Base-by-base conservation (phyloP, 2,797 vertebrate genomes). In the Xerus rutilus region DNA sequence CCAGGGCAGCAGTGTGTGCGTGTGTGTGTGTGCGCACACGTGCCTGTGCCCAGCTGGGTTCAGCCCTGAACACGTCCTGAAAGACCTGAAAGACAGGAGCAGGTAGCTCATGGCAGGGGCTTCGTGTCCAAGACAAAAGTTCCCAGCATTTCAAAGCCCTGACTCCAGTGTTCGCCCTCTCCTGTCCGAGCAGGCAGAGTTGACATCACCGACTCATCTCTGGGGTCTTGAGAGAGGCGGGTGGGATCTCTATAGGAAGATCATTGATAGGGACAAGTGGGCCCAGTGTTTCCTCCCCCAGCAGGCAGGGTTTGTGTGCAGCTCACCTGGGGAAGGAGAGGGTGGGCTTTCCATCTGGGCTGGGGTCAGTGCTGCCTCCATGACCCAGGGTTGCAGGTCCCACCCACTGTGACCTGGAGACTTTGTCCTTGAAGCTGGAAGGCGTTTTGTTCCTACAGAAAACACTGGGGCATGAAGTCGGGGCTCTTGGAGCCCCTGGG, bases 301-400 rank as follows among this genome's bases (percentile, higher is more conserved):
- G 0, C 30, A 90, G 95, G 77, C 95, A 86, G 91, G 76, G 76
- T 90, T 96, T 96, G 89, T 84, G 89, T 39, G 54, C 30, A 69
- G 74, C 91, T 95, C 43, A 21, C 78, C 76, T 77, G 52, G 28
- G 32, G 7, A 14, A 14, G 47, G 18, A 69, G 52, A 45, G 4
- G 67, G 25, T 15, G 32, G 79, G 86, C 77, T 89, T 91, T 70
- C 94, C 79, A 13, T 39, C 67, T 69, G 94, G 90, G 77, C 83
- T 77, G 57, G 74, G 0, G 43, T 23, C 54, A n/a, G 39, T 72
- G 35, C 0, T 0, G 77, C 91, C 30, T 74, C 86, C 4, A 84
- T 96, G 89, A 78, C 82, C 72, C 2, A 0, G 88, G 94, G 87
- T 47, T 87, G 65, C 70, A 89, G 97, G 59, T 93, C 89, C 1